These are phyloP conservation scores for Empis stercorea DNA, from an alignment of 2,888 invertebrate species.

Conservation along the genomic window DNA sequence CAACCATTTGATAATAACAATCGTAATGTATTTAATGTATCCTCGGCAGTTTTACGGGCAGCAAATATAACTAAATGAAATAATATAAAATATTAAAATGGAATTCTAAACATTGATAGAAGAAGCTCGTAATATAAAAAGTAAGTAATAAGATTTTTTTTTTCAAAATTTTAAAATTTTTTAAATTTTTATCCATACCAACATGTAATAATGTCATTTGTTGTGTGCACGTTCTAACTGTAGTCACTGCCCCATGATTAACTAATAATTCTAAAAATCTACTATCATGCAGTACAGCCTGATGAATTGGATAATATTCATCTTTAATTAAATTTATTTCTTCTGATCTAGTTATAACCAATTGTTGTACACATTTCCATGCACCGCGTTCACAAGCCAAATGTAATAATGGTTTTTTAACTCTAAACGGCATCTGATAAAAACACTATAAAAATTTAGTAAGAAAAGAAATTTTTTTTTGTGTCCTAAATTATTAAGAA, in stretches of 20 bases:
- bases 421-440: constrained; percentile 38
- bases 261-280: constrained; percentile 53
- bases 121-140: too few relatives aligned
- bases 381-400: constrained; percentile 59
- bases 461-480: background rate
- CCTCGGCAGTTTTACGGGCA: constrained; percentile 55
- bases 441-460: background rate
- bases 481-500: background rate
- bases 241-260: constrained; percentile 55
- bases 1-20: constrained; percentile 59
- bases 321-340: constrained; percentile 59
- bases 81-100: too few relatives aligned
- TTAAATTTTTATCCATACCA: too few relatives aligned
- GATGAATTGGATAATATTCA: constrained; percentile 67
- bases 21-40: constrained; percentile 54
- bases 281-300: constrained; percentile 57
- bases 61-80: constrained; percentile 44
- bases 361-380: constrained; percentile 55
- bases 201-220: constrained; percentile 58
- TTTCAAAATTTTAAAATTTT: too few relatives aligned
- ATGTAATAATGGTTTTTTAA: constrained; percentile 49
- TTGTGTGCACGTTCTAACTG: constrained; percentile 54
- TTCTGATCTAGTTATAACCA: constrained; percentile 49
- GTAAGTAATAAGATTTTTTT: too few relatives aligned
- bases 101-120: too few relatives aligned